Conservation (phyloP, 2,888 invertebrate species). For the Tenthredo notha region DNA sequence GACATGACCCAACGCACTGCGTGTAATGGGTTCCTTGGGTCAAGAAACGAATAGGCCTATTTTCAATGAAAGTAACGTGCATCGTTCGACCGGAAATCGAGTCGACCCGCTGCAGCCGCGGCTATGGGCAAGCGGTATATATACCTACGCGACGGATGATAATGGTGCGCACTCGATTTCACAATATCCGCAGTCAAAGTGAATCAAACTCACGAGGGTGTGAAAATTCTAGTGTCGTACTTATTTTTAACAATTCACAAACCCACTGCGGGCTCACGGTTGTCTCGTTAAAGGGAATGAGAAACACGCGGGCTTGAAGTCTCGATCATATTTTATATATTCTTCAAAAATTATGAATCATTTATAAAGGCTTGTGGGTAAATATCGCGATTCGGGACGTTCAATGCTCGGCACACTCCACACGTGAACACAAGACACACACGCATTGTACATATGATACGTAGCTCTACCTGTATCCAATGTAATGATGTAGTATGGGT, state of each 20-base stretch:
- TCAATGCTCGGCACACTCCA: background rate
- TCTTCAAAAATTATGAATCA: background rate
- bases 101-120: background rate
- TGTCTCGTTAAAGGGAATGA: too few relatives aligned
- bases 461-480: background rate
- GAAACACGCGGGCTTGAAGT: too few relatives aligned
- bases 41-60: background rate
- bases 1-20: slow-evolving; percentile 10
- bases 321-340: background rate
- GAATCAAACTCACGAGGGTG: background rate
- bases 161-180: background rate
- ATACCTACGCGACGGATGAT: background rate
- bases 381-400: background rate
- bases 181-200: background rate
- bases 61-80: background rate
- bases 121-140: background rate
- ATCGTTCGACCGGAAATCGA: background rate
- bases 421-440: background rate
- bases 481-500: background rate
- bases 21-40: slow-evolving; percentile 13
- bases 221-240: background rate
- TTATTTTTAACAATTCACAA: background rate
- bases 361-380: background rate
- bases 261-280: background rate
- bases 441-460: background rate